Evolutionary conservation across 2,113 vertebrate genomes (phyloP).

Genomic region (Aegotheles bennettii): DNA sequence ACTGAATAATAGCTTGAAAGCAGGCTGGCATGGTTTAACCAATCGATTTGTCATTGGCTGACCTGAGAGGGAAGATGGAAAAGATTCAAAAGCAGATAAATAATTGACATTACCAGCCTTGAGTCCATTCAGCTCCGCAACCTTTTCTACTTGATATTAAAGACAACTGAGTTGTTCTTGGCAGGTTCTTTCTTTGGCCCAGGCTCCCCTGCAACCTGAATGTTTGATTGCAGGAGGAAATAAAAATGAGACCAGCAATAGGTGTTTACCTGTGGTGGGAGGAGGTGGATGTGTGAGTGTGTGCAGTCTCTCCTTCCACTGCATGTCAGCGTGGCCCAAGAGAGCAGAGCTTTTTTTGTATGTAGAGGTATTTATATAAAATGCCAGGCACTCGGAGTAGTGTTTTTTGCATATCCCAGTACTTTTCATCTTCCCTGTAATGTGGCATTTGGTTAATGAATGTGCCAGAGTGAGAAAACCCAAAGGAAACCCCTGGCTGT

Average conservation of each 20-base stretch:
- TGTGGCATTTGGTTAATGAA: conserved; percentile 37
- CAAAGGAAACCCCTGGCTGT: conserved; percentile 55
- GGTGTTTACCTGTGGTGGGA: neutral
- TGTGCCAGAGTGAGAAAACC: conserved; percentile 42
- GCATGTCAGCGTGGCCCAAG: neutral
- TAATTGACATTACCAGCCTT: conserved; percentile 33
- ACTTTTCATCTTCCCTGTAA: conserved; percentile 5
- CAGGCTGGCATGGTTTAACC: neutral
- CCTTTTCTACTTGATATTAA: conserved; percentile 48
- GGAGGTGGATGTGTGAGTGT: neutral
- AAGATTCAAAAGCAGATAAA: conserved; percentile 55
- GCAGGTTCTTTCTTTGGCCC: conserved; percentile 11
- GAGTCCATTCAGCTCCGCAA: neutral
- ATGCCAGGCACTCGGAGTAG: neutral
- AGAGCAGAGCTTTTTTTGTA: neutral
- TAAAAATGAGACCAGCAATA: neutral
- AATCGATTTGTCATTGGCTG: conserved; percentile 46
- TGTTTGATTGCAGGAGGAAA: conserved; percentile 7
- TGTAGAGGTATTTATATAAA: neutral
- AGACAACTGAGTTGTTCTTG: conserved; percentile 24
- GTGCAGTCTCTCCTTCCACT: neutral
- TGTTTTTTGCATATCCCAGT: neutral
- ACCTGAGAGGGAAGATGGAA: conserved; percentile 25
- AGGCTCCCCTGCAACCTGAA: neutral
- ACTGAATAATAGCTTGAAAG: conserved; percentile 33